These are phyloP conservation scores for Microcebus lehilahytsara DNA, from an alignment of 2,113 vertebrate species.

Conservation along the genomic window DNA sequence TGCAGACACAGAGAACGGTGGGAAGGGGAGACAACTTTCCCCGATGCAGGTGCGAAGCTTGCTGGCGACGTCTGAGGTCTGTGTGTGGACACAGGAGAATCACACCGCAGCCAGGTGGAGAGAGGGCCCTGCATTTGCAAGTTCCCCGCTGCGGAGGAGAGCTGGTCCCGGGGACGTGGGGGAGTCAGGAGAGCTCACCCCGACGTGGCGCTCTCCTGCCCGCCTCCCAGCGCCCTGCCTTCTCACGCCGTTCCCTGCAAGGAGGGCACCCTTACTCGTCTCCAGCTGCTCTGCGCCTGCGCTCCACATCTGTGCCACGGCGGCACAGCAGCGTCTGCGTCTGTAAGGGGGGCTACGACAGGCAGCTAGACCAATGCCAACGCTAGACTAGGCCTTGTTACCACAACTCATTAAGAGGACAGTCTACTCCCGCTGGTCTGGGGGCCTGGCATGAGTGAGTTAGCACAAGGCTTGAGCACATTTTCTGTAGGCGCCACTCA, in stretches of 20 bases:
- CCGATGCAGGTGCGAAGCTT: background rate
- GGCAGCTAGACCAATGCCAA: background rate
- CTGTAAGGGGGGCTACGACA: background rate
- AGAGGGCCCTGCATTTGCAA: slow-evolving; percentile 38
- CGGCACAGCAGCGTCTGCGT: background rate
- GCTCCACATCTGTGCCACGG: background rate
- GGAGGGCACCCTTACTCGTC: background rate
- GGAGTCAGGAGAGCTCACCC: background rate
- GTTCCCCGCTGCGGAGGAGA: background rate
- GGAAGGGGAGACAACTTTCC: slow-evolving; percentile 42
- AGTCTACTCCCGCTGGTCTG: background rate
- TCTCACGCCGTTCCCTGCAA: background rate
- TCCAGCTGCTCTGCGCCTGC: background rate
- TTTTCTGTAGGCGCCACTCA: background rate
- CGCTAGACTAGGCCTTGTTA: background rate
- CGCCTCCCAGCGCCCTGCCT: background rate
- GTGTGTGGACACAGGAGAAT: slow-evolving; percentile 60
- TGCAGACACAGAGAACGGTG: slow-evolving; percentile 57
- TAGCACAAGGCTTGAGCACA: background rate
- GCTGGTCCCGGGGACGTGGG: background rate
- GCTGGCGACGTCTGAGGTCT: slow-evolving; percentile 53
- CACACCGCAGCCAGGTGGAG: background rate
- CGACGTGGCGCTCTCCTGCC: too few species aligned
- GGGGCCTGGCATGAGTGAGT: background rate
- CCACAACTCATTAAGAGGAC: background rate